Evolutionary conservation across 1,140 invertebrate species (phyloP), one percentile per base, ranked within the genome.

Genomic region (Lepidotrigona ventralis): DNA sequence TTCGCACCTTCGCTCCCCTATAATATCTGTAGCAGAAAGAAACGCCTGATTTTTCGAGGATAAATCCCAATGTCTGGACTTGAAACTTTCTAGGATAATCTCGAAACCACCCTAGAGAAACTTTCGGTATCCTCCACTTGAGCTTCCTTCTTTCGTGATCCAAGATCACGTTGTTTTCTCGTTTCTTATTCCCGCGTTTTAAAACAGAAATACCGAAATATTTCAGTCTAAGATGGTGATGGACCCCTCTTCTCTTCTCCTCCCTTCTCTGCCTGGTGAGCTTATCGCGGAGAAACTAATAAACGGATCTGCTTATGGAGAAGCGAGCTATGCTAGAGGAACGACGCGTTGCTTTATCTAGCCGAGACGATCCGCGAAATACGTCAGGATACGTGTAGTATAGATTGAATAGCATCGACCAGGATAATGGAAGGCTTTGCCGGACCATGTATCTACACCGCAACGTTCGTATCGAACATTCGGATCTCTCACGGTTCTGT

Each of bases 361-460:
- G 66, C 68, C 76, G 79, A 88, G 87, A 83, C 82, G 88, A 56
- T 70, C 4, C 77, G 84, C 81, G 79, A 81, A 80, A 78, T 86
- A 84, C 85, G 79, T 88, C 56, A 69, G 79, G 12, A 88, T 84
- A 85, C 85, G 85, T 86, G 87, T 83, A 86, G 26, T 68, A 53
- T 33, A 79, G 82, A 89, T 89, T 88, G 87, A 89, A 88, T 85
- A 86, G 86, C 81, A 72, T 85, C 85, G 88, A 75, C 56, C 72
- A 71, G 75, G 79, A 89, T 89, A 89, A 89, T 88, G 79, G 87
- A 89, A 86, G 81, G 88, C 87, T 89, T 89, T 88, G 60, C 87
- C 79, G 69, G 80, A 68, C 79, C 72, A n/a, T 88, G 87, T 86
- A 89, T 81, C 87, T 79, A 78, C 82, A 84, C 79, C 66, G 63